Base-by-base conservation (phyloP, 2,888 invertebrate species). In the Carterocephalus palaemon region DNA sequence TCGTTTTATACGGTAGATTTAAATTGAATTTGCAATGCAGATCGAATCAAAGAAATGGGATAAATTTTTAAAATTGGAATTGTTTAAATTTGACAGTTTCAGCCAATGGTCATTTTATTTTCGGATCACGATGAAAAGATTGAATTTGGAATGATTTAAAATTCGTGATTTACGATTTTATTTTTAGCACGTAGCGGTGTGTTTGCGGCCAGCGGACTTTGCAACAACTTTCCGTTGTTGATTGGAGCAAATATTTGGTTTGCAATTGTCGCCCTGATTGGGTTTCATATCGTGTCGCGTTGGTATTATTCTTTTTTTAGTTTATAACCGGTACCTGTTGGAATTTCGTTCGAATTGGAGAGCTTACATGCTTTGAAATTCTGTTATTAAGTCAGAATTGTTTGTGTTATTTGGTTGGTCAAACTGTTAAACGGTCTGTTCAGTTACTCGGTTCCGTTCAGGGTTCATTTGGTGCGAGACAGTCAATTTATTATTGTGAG, bases 161-260 rank as follows among this genome's bases (percentile, higher is more conserved):
- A 33, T 34, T 29, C 29, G 16, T 29, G 29, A 29, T 29, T 29
- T 29, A 29, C 16, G 16, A 9, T 29, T 29, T 29, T 29, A 29
- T 29, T 29, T 29, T 29, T 29, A 29, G 29, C 16, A 29, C 29
- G 29, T 29, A 29, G 29, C 16, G 9, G 16, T 8, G 29, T 16
- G 10, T 26, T 26, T 26, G 24, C 10, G 36, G 36, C 23, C 15
- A 16, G 16, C 17, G 24, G 16, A 16, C 16, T 36, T 23, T 24
- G 24, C 42, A 24, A 32, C 46, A 60, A 59, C 57, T 61, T 73
- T 70, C 70, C 60, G 60, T 42, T 52, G 48, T 62, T 74, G 72
- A 74, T 74, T 72, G 66, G 59, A 46, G 54, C 61, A 69, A 74
- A 74, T 48, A 72, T 74, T 73, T 63, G 60, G 62, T 57, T 57